These are phyloP conservation scores for Epirrhoe tristata DNA, from an alignment of 2,888 invertebrate genomes.

Conservation along the genomic window DNA sequence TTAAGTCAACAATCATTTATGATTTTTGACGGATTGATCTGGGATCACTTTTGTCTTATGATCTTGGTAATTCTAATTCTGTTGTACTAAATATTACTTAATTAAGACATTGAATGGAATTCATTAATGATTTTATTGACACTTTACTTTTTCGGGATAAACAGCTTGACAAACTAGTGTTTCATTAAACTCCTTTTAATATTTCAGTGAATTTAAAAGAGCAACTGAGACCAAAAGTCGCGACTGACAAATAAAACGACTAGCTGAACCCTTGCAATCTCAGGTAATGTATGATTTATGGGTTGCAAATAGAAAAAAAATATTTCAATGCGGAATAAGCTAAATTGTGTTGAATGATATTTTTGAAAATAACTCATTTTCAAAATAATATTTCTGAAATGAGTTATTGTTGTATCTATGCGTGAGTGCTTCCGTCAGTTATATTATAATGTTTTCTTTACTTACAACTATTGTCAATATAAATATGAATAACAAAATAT, in stretches of 20 bases:
- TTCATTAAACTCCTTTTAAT: no score
- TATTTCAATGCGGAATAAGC: conserved; percentile 43
- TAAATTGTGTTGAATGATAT: conserved; percentile 36
- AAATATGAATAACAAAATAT: no score
- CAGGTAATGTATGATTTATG: conserved; percentile 84
- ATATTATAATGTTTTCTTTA: background rate
- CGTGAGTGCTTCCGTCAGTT: background rate
- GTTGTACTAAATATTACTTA: no score
- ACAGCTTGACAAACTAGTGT: no score
- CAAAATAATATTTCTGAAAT: conserved; percentile 27
- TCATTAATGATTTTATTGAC: no score
- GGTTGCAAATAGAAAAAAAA: conserved; percentile 67
- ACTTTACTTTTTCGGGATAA: no score
- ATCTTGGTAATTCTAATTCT: no score
- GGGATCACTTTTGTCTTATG: no score
- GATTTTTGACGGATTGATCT: no score
- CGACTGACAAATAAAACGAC: conserved; percentile 25
- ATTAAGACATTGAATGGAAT: no score
- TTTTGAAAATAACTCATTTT: conserved; percentile 30
- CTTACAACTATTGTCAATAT: no score
- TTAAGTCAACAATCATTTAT: no score
- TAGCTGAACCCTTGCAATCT: conserved; percentile 58
- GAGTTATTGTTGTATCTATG: conserved; percentile 21
- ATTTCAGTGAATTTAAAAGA: background rate
- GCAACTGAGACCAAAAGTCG: conserved; percentile 21